A percentile compares a stretch with the other conserved stretches of the same genome.
phyloP scores from a whole-genome alignment of 2,113 vertebrate genomes.

The Phyllostomus hastatus region DNA sequence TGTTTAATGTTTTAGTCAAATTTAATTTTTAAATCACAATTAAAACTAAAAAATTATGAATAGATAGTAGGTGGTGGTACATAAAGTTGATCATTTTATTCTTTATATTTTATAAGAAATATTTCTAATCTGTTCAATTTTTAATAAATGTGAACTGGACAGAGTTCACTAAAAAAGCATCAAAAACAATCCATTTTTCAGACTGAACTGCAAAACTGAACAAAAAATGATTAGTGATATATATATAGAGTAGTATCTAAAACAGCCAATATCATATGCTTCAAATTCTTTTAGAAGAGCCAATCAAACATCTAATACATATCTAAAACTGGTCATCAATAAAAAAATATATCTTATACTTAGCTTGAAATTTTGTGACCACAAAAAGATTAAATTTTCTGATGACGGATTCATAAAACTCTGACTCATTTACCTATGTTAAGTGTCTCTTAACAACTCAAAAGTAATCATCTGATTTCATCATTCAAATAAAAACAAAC shows the following conservation, averaged over 20 bases:
- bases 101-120: background rate
- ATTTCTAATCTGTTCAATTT: background rate
- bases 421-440: constrained; percentile 1
- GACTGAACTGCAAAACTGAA: background rate
- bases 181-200: background rate
- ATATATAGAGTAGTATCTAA: background rate
- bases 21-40: constrained; percentile 4
- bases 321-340: background rate
- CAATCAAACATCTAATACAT: background rate
- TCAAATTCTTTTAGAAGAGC: background rate
- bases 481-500: background rate
- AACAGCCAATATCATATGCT: background rate
- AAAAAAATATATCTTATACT: background rate
- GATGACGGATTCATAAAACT: background rate
- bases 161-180: background rate
- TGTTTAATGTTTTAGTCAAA: background rate
- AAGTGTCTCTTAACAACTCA: background rate
- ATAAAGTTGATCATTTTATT: background rate
- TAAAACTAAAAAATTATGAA: constrained; percentile 8
- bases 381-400: background rate
- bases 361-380: background rate
- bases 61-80: background rate
- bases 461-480: background rate
- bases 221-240: background rate
- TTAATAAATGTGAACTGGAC: constrained; percentile 6